Conservation (phyloP, 2,888 invertebrate species). For the Diaperis boleti region DNA sequence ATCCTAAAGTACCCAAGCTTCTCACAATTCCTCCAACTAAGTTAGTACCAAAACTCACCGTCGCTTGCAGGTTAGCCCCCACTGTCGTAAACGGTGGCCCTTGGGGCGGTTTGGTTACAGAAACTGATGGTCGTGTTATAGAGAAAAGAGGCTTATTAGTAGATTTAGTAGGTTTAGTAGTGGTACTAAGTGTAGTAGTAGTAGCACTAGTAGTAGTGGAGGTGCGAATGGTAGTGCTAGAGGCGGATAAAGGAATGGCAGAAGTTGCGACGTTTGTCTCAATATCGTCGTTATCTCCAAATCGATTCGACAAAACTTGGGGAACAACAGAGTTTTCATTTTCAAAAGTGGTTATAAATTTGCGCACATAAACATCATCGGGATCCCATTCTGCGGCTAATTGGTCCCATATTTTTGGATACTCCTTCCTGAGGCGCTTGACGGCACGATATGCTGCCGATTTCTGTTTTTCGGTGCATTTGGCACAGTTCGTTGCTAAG, state of each 20-base stretch:
- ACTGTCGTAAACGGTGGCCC: conserved; percentile 49
- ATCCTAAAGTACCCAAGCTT: conserved; percentile 53
- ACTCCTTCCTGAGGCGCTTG: conserved; percentile 73
- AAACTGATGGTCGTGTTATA: conserved; percentile 20
- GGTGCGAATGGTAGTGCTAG: conserved; percentile 39
- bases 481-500: conserved; percentile 73
- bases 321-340: conserved; percentile 3
- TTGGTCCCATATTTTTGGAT: conserved; percentile 76
- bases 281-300: conserved; percentile 36
- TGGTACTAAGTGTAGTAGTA: conserved; percentile 41
- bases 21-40: conserved; percentile 53
- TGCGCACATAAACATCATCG: conserved; percentile 71
- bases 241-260: conserved; percentile 27
- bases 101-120: conserved; percentile 34
- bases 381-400: conserved; percentile 78
- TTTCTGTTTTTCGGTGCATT: conserved; percentile 78
- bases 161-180: conserved; percentile 31
- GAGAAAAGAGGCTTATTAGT: conserved; percentile 34
- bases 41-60: conserved; percentile 58
- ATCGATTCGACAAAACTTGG: conserved; percentile 37
- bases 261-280: conserved; percentile 14
- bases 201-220: conserved; percentile 35
- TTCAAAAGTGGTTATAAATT: conserved; percentile 63
- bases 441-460: conserved; percentile 75
- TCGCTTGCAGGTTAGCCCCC: conserved; percentile 54